Base-by-base conservation (phyloP, 1,140 invertebrate species). In the Drosophila chauvacae region DNA sequence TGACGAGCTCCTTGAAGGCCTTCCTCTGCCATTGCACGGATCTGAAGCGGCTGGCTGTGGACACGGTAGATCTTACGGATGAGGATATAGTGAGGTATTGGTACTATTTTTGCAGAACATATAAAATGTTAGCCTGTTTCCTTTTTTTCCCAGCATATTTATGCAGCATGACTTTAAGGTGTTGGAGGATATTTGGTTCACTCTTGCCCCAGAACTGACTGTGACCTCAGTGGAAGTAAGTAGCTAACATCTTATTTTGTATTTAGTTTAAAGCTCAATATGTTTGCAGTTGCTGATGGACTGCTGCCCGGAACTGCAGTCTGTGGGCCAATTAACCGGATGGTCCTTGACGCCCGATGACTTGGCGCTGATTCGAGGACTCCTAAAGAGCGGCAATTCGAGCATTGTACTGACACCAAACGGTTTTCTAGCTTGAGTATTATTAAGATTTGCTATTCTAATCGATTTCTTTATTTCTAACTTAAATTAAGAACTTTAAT, bases 101-200 rank as follows among this genome's bases (percentile, higher is more conserved):
- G 5, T 10, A 6, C 4, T 37, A 23, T 37, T 0, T 10, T 23
- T 37, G 7, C 13, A 11, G 0, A 1, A 42, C 20, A 20, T 28
- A 16, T 18, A 7, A 26, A 5, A 33, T 26, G 61, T 16, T 28
- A 35, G 28, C 23, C n/a, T 20, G 18, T 2, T 5, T 14, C 33
- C 0, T 35, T 33, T 13, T 14, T 33, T 37, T 61, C 9, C 9
- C 1, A 87, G 94, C 78, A 94, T 95, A 88, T 87, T 95, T 59
- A 93, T 93, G 26, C 93, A 94, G 20, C 93, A 94, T 57, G 93
- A 94, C 55, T 94, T 94, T 59, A 93, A 94, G 9, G 81, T 94
- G 42, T 85, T 95, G 44, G 95, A 95, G 92, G 94, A 94, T 39
- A 92, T 95, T 59, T 95, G 95, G 94, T 95, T 95, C 66, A 94